A percentile compares a stretch with the other conserved stretches of the same genome.
phyloP scores from a whole-genome alignment of 1,140 invertebrate genomes.

The Drosophila pallidifrons region DNA sequence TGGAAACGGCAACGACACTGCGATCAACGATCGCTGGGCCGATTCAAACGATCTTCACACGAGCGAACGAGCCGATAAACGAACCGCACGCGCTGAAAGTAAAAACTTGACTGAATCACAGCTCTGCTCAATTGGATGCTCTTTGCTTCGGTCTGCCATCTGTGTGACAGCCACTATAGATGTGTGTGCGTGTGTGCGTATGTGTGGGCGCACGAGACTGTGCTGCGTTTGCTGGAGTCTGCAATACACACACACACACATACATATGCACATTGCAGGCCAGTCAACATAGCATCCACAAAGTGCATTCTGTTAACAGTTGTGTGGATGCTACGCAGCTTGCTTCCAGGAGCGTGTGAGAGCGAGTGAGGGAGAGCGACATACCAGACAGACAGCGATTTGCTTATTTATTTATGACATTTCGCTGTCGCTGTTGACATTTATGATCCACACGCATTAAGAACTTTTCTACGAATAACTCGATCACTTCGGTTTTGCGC shows the following conservation, averaged over 20 bases:
- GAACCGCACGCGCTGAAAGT: constrained; percentile 69
- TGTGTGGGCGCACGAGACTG: background rate
- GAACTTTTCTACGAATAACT: constrained; percentile 21
- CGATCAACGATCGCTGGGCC: background rate
- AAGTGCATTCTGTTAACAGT: constrained; percentile 22
- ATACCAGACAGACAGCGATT: constrained; percentile 15
- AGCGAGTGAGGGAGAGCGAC: background rate
- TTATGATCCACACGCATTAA: constrained; percentile 54
- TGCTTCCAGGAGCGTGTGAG: background rate
- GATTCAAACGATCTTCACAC: constrained; percentile 26
- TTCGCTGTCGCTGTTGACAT: constrained; percentile 37
- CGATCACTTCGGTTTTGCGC: background rate
- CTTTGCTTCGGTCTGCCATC: constrained; percentile 58
- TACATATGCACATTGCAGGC: background rate
- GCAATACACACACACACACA: background rate
- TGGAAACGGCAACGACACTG: constrained; percentile 57
- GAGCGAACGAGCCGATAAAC: constrained; percentile 40
- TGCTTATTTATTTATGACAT: constrained; percentile 51
- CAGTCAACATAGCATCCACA: constrained; percentile 30
- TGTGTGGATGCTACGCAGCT: constrained; percentile 1
- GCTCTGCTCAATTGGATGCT: constrained; percentile 49
- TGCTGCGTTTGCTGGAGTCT: constrained; percentile 37
- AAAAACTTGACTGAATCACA: constrained; percentile 68
- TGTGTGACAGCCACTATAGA: constrained; percentile 12
- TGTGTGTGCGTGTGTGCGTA: constrained; percentile 8